Base-by-base conservation (phyloP, 1,140 invertebrate genomes). In the Nephila pilipes region DNA sequence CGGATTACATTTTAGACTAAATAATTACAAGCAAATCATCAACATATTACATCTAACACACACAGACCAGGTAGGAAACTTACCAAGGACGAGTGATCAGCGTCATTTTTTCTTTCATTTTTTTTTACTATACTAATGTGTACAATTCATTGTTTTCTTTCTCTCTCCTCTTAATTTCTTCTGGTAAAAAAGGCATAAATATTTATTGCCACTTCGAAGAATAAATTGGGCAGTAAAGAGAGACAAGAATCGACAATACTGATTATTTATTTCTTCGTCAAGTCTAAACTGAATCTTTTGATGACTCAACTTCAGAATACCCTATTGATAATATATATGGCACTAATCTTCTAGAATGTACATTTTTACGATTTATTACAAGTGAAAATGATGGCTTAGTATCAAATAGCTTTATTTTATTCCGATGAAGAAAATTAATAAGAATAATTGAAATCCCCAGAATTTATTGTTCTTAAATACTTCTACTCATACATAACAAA, bases 311-410 rank as follows among this genome's bases (percentile, higher is more conserved):
- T 75, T 32, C 14, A 18, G 36, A 75, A 75, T 75, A 32, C 32
- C 18, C 25, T 75, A 32, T 18, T 5, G 69, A 75, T 36, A 75
- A 36, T 18, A 12, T 18, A 75, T 12, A 14, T 36, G 29, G 14
- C 20, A 20, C 69, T 36, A 75, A 36, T 75, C 69, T 75, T 18
- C 69, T 32, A 29, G 36, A 75, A 75, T 75, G 29, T 12, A 29
- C 18, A 12, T 75, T 75, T 75, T 75, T 75, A 75, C 29, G 69
- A 75, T 75, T 75, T 75, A 75, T 18, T 32, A 36, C 69, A 75
- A 36, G 16, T 36, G 69, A 16, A 75, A 75, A 32, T 75, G 69
- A 75, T 32, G 32, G 18, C 8, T 75, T 29, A 75, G 36, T 75
- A 36, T 75, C 29, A 75, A 32, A 18, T 32, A 29, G 22, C n/a